These are phyloP conservation scores for Amitus sp. DNA, from an alignment of 2,888 invertebrate genomes.

Conservation along the genomic window DNA sequence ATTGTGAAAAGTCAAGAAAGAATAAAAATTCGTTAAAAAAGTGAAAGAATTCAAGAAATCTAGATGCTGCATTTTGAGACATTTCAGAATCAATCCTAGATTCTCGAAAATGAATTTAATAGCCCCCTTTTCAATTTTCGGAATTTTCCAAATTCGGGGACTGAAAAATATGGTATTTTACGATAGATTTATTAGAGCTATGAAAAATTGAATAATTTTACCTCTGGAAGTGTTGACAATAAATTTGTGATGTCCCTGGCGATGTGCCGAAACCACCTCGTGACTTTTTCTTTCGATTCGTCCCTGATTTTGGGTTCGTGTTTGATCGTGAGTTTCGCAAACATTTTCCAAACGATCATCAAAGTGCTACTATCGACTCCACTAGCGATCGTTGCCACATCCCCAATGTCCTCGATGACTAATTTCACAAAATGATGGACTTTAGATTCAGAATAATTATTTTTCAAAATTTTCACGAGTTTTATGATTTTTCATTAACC, in stretches of 20 bases:
- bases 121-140: slow-evolving; percentile 11
- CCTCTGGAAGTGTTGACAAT: slow-evolving; percentile 39
- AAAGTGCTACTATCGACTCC: slow-evolving; percentile 54
- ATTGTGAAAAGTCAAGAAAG: no score
- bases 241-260: slow-evolving; percentile 36
- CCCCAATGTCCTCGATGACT: slow-evolving; percentile 51
- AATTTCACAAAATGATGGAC: not conserved
- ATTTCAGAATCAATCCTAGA: not conserved
- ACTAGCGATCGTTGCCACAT: slow-evolving; percentile 46
- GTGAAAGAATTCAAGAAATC: no score
- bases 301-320: slow-evolving; percentile 39
- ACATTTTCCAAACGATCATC: slow-evolving; percentile 53
- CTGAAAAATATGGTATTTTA: not conserved
- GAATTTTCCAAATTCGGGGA: slow-evolving; percentile 1
- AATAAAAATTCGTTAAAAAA: no score
- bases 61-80: no score
- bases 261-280: slow-evolving; percentile 42
- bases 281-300: slow-evolving; percentile 30
- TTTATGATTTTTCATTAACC: slow-evolving; percentile 2
- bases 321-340: slow-evolving; percentile 49
- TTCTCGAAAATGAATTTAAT: not conserved
- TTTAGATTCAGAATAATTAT: not conserved
- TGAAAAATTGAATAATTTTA: slow-evolving; percentile 6
- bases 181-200: not conserved
- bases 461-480: not conserved